These are phyloP conservation scores for Phylloscopus trochilus DNA, from an alignment of 2,113 vertebrate species.

Conservation along the genomic window DNA sequence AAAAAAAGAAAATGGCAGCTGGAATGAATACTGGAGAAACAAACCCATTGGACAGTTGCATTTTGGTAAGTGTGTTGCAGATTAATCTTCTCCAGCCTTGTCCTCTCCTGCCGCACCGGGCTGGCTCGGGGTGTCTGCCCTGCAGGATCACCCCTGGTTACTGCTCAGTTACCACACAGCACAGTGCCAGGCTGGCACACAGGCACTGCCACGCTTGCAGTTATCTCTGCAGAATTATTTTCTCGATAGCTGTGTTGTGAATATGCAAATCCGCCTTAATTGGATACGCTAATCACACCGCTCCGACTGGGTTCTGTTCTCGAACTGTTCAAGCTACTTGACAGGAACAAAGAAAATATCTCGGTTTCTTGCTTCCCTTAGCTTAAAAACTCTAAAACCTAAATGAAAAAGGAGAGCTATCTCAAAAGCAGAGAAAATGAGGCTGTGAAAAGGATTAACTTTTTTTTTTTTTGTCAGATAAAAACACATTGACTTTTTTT, in stretches of 20 bases:
- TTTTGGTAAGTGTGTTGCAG: background rate
- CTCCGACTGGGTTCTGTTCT: constrained; percentile 43
- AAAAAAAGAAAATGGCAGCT: background rate
- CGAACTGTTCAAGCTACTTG: constrained; percentile 46
- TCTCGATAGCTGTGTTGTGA: constrained; percentile 19
- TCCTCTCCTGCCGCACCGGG: background rate
- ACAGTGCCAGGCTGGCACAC: background rate
- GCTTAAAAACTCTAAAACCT: constrained; percentile 34
- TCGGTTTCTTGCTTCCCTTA: constrained; percentile 26
- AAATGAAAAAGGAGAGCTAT: constrained; percentile 45
- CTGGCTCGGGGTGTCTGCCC: background rate
- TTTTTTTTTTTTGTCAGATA: constrained; percentile 43
- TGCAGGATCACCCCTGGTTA: background rate
- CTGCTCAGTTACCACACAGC: background rate
- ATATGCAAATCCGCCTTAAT: constrained; percentile 64
- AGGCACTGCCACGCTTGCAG: background rate
- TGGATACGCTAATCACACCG: constrained; percentile 50
- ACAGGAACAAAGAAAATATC: constrained; percentile 59
- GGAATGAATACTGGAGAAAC: background rate
- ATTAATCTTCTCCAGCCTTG: background rate
- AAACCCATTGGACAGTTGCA: background rate
- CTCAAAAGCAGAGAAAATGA: constrained; percentile 48
- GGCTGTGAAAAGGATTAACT: constrained; percentile 41
- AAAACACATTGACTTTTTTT: constrained; percentile 31
- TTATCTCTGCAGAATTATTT: constrained; percentile 47